A percentile compares a stretch with the other conserved stretches of the same genome.
Conservation (phyloP, 1,140 invertebrate species). For the Bombus cullumanus region DNA sequence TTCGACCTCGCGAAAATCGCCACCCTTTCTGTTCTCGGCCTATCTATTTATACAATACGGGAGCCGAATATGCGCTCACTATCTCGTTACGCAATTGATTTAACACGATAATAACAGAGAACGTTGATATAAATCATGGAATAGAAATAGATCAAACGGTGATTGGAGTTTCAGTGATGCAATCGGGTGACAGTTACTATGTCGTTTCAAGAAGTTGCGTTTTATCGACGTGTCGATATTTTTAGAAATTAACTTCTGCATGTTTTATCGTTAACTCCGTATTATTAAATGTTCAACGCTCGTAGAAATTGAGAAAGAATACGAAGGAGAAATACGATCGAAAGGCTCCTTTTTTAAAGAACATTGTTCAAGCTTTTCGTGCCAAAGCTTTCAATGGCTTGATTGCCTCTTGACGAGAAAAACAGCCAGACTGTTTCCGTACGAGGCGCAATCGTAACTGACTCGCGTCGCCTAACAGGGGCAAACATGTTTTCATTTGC, state of each 20-base stretch:
- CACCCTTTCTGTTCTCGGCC: neutral
- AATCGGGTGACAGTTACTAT: too few relatives aligned
- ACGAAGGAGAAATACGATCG: neutral
- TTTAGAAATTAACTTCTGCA: neutral
- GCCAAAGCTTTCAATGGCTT: neutral
- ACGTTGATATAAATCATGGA: neutral
- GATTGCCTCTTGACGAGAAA: slow-evolving; percentile 10
- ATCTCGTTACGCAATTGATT: neutral
- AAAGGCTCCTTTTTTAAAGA: neutral
- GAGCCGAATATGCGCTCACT: neutral
- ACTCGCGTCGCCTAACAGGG: slow-evolving; percentile 30
- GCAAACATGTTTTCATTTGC: slow-evolving; percentile 41
- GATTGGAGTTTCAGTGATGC: neutral
- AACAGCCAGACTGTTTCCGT: neutral
- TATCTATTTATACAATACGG: neutral
- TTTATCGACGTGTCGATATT: neutral
- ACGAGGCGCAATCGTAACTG: neutral
- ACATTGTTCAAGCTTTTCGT: neutral
- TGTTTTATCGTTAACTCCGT: neutral
- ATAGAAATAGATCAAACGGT: neutral
- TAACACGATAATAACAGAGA: neutral
- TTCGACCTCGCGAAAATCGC: neutral
- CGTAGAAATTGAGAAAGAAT: neutral
- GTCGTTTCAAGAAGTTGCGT: neutral
- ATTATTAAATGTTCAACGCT: neutral